These are phyloP conservation scores for Drosophila ficusphila DNA, from an alignment of 1,140 invertebrate species.

Conservation along the genomic window DNA sequence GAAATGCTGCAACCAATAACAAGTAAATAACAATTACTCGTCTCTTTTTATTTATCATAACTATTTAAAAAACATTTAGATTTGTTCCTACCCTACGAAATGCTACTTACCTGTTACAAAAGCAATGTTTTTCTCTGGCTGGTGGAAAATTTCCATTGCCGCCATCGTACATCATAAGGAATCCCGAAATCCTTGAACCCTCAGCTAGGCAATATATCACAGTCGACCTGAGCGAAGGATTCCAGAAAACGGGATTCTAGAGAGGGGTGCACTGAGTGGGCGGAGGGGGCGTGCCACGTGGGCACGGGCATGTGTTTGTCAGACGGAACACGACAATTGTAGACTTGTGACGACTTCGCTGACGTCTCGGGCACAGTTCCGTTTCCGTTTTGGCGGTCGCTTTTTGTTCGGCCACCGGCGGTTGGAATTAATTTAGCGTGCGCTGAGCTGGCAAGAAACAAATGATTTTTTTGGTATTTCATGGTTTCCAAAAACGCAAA, in stretches of 20 bases:
- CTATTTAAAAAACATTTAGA: neutral
- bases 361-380: slow-evolving; percentile 79
- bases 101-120: no score
- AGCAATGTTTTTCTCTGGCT: neutral
- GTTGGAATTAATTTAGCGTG: slow-evolving; percentile 81
- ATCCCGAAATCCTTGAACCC: slow-evolving; percentile 14
- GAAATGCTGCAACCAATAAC: no score
- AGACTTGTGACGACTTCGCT: slow-evolving; percentile 72
- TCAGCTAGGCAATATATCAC: slow-evolving; percentile 37
- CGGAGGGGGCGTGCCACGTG: slow-evolving; percentile 53
- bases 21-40: no score
- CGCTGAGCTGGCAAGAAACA: slow-evolving; percentile 80
- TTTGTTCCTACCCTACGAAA: no score
- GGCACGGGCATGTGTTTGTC: slow-evolving; percentile 77
- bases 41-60: no score
- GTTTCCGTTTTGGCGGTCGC: slow-evolving; percentile 71
- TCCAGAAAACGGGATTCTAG: neutral
- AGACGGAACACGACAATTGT: slow-evolving; percentile 80
- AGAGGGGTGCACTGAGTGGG: neutral
- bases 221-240: slow-evolving; percentile 7
- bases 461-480: slow-evolving; percentile 66
- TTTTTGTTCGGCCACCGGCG: slow-evolving; percentile 74
- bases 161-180: slow-evolving; percentile 14
- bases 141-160: slow-evolving; percentile 11
- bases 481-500: slow-evolving; percentile 65